Evolutionary conservation across 1,140 invertebrate genomes (phyloP).

Genomic region (Cydia strobilella): DNA sequence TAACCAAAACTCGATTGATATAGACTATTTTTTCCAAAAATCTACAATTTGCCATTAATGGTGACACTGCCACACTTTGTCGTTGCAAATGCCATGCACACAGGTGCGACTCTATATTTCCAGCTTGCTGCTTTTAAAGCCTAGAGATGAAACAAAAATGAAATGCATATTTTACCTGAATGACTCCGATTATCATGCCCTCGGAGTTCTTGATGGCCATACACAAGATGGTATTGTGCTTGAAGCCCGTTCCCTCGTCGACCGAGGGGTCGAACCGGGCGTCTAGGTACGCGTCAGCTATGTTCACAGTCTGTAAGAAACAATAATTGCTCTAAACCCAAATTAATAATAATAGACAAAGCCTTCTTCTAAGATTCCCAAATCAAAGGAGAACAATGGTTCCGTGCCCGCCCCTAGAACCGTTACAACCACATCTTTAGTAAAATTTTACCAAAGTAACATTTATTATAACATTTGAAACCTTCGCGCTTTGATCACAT

Average conservation of each 20-base stretch:
- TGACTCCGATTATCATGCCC: slow-evolving; percentile 95
- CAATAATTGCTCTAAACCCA: neutral
- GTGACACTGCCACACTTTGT: no score
- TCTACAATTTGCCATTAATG: no score
- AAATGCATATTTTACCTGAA: slow-evolving; percentile 82
- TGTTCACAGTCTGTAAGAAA: slow-evolving; percentile 88
- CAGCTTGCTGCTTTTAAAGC: neutral
- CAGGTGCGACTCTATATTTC: no score
- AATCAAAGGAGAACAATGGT: no score
- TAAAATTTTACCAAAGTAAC: no score
- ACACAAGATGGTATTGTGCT: slow-evolving; percentile 92
- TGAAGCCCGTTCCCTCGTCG: slow-evolving; percentile 88
- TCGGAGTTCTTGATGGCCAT: slow-evolving; percentile 96
- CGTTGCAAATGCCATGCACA: no score
- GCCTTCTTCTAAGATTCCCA: neutral
- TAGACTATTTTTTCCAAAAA: no score
- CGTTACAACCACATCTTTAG: no score
- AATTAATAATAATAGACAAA: neutral
- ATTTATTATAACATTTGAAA: no score
- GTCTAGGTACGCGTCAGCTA: slow-evolving; percentile 95
- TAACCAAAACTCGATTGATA: no score
- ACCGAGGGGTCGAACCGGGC: slow-evolving; percentile 93
- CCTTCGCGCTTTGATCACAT: no score
- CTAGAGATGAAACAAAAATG: slow-evolving; percentile 2
- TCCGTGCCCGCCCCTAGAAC: no score